Base-by-base conservation (phyloP, 2,888 invertebrate species). In the Nephrocerus scutellatus region DNA sequence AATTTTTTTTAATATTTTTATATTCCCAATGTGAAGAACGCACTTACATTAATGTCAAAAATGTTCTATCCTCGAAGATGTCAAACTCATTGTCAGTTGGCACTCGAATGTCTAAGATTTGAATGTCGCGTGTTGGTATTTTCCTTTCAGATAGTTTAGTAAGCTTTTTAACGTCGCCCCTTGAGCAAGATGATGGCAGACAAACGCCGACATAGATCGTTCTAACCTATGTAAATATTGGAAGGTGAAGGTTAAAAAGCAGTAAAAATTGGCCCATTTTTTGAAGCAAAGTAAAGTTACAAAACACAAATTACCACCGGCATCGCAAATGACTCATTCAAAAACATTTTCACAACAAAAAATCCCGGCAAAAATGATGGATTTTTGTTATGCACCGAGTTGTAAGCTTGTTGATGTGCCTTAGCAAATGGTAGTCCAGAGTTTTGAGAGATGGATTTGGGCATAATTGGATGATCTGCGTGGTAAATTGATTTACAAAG, bases 201-300 rank as follows among this genome's bases (percentile, higher is more conserved):
- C 88, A 88, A 10, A 84, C 66, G 0, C 88, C 88, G 5, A 87
- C 70, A 55, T 84, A 80, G 30, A 88, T 69, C 4, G 78, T 75
- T 57, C 82, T 77, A 23, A 75, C 74, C 85, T 86, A 63, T n/a
- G n/a, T 21, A 29, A 13, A 43, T 12, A 31, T 23, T 26, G 6
- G 12, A 39, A 36, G 12, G 14, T 4, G 24, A 26, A 33, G 21
- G n/a, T n/a, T n/a, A n/a, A n/a, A n/a, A n/a, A n/a, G n/a, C n/a
- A n/a, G n/a, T n/a, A n/a, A n/a, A n/a, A n/a, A n/a, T n/a, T n/a
- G n/a, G n/a, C n/a, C n/a, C n/a, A n/a, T n/a, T n/a, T n/a, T n/a
- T n/a, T n/a, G n/a, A n/a, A n/a, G n/a, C n/a, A n/a, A 12, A 37
- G 24, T 16, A 6, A 29, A 16, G 6, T 14, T 16, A 26, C 9